Evolutionary conservation across 2,888 invertebrate genomes (phyloP).

Genomic region (Dasypogon diadema): DNA sequence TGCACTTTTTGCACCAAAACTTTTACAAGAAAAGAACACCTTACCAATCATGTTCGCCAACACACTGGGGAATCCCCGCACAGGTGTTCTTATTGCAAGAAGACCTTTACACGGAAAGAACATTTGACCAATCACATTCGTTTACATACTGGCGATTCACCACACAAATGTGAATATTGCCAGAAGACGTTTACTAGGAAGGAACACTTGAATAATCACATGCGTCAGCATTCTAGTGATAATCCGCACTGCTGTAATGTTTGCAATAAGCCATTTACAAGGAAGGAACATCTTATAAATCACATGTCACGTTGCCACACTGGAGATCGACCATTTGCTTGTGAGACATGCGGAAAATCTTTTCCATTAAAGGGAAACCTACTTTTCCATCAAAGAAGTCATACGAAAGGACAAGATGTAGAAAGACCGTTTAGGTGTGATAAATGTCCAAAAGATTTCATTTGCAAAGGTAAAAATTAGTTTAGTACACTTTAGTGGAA

Average conservation of each 20-base stretch:
- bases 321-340: constrained; percentile 85
- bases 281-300: constrained; percentile 88
- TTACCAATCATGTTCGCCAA: constrained; percentile 86
- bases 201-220: constrained; percentile 87
- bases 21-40: constrained; percentile 83
- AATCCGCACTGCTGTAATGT: constrained; percentile 88
- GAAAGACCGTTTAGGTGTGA: constrained; percentile 82
- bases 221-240: constrained; percentile 89
- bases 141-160: constrained; percentile 86
- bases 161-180: constrained; percentile 86
- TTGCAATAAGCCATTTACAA: constrained; percentile 86
- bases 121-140: constrained; percentile 87
- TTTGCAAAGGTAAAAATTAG: constrained; percentile 79
- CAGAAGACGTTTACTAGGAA: constrained; percentile 89
- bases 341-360: constrained; percentile 87
- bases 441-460: constrained; percentile 86
- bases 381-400: constrained; percentile 87
- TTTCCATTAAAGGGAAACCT: constrained; percentile 88
- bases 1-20: constrained; percentile 90
- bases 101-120: constrained; percentile 83
- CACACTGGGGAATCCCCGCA: constrained; percentile 81
- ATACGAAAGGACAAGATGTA: constrained; percentile 79
- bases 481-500: not conserved
- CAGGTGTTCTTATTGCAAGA: constrained; percentile 71
- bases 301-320: constrained; percentile 80